Evolutionary conservation across 2,888 invertebrate species (phyloP).

Genomic region (Cremastobaeus sp.): DNA sequence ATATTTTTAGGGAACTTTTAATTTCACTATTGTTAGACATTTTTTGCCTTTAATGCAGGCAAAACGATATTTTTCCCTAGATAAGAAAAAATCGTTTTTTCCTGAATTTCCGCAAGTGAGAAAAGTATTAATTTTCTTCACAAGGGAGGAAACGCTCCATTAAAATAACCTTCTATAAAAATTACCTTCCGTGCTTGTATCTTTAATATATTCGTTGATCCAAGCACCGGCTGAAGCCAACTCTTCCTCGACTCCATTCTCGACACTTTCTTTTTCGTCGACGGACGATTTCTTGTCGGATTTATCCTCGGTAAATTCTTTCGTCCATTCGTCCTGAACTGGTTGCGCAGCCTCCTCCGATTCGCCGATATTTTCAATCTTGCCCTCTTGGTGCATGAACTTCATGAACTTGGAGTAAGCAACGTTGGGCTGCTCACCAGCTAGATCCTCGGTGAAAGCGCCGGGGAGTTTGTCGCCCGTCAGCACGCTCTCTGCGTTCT

Average conservation of each 20-base stretch:
- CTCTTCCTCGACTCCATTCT: constrained; percentile 68
- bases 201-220: constrained; percentile 73
- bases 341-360: constrained; percentile 71
- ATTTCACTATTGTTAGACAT: no score
- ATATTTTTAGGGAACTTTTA: no score
- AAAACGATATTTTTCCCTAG: no score
- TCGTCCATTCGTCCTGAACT: constrained; percentile 48
- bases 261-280: constrained; percentile 63
- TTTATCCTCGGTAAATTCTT: constrained; percentile 46
- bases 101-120: no score
- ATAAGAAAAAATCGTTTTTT: no score
- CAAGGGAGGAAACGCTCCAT: no score
- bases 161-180: no score
- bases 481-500: constrained; percentile 71
- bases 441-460: constrained; percentile 82
- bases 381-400: constrained; percentile 88
- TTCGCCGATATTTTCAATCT: constrained; percentile 80
- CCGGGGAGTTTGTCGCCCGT: constrained; percentile 72
- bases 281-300: constrained; percentile 52
- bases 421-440: constrained; percentile 83
- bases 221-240: constrained; percentile 71
- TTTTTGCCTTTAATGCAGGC: no score
- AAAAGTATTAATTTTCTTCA: no score
- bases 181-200: constrained; percentile 65
- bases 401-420: constrained; percentile 90